A percentile compares a stretch with the other conserved stretches of the same genome.
Conservation (phyloP, 2,797 vertebrate species). For the Propithecus perrieri region DNA sequence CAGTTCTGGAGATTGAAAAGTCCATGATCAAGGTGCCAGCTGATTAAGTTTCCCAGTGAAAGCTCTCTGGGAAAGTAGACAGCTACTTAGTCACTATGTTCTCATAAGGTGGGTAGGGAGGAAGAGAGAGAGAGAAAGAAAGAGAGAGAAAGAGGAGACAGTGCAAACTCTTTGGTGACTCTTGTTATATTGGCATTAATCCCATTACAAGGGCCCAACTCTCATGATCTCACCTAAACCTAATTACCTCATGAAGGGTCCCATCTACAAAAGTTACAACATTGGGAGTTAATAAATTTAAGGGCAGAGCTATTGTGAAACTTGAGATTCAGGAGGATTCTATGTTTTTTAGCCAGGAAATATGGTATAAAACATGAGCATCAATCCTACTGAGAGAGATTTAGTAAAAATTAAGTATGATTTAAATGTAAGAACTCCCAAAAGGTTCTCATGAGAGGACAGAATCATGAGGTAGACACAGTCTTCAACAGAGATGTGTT, state of each 20-base stretch:
- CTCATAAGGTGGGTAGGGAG: too few relatives aligned
- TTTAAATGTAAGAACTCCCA: background rate
- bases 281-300: background rate
- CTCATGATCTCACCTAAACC: background rate
- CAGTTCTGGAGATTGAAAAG: background rate
- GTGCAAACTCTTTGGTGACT: background rate
- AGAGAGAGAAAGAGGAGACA: background rate
- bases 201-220: background rate
- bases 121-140: background rate
- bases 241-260: background rate
- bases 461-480: background rate
- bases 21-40: background rate
- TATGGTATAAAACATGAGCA: background rate
- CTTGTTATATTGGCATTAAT: background rate
- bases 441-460: background rate
- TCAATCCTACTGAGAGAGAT: background rate
- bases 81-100: background rate
- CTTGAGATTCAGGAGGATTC: background rate
- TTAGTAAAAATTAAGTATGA: background rate
- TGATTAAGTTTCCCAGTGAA: background rate
- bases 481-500: background rate
- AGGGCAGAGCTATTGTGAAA: background rate
- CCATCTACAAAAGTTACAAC: background rate
- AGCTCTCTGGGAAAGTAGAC: background rate
- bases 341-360: background rate